Evolutionary conservation across 1,140 invertebrate species (phyloP), one percentile per base, ranked within the genome.

Genomic region (Drosophila sucinea): DNA sequence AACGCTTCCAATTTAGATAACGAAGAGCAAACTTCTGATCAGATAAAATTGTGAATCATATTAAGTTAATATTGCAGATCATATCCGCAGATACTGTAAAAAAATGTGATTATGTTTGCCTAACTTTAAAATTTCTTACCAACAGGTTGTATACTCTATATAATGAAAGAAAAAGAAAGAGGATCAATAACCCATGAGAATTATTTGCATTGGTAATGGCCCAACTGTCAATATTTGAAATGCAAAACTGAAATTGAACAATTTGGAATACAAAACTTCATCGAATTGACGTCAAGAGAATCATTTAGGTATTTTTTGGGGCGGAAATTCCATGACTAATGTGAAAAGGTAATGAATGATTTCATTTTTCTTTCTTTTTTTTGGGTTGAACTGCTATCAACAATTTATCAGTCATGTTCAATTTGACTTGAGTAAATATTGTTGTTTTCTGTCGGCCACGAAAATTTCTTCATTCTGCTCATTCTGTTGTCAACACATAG

Each of bases 251-350:
- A 17, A n/a, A 40, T 60, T 51, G 33, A 54, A 30, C 23, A 62
- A 68, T 60, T 47, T 51, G 41, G 33, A 70, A 81, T 27, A 10
- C 25, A 17, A 23, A 55, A 11, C 10, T 32, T 3, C 29, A 56
- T 30, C n/a, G 56, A 66, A 83, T 87, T 86, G 83, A 86, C 83
- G 83, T 87, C 83, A 86, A 73, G 1, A 35, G 56, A 32, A 38
- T 7, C 17, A 33, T 57, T 6, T 23, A 38, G 2, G n/a, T 29
- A 32, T 40, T 8, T 8, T 51, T n/a, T 35, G 38, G 55, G 35
- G 23, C 79, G 79, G 76, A 83, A 79, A 60, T 63, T 64, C 66
- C 47, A 23, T 58, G 70, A 77, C 60, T 77, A 77, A 76, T 29
- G 33, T 29, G 10, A 38, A 29, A 25, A 61, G 17, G 58, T 62